A percentile compares a stretch with the other conserved stretches of the same genome.
Evolutionary conservation across 2,888 invertebrate genomes (phyloP).

Genomic region (Ochropleura leucogaster): DNA sequence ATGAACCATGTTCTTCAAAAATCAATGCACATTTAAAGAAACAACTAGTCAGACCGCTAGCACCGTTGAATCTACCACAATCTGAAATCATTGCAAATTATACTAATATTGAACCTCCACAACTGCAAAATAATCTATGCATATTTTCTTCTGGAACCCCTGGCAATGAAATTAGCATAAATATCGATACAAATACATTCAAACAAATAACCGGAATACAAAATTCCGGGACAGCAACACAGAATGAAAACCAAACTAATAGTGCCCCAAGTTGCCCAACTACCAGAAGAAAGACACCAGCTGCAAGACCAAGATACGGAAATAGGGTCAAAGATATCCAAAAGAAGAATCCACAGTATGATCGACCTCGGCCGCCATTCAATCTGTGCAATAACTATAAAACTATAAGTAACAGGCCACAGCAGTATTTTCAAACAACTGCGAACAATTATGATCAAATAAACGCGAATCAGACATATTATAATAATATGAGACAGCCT

Average conservation of each 20-base stretch:
- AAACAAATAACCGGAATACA: slow-evolving; percentile 10
- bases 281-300: slow-evolving; percentile 6
- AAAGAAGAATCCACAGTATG: slow-evolving; percentile 21
- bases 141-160: slow-evolving; percentile 65
- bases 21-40: slow-evolving; percentile 45
- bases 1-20: neutral
- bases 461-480: neutral
- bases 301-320: slow-evolving; percentile 1
- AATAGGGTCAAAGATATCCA: neutral
- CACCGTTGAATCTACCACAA: neutral
- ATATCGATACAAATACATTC: slow-evolving; percentile 50
- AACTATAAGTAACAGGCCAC: neutral
- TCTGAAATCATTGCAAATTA: neutral
- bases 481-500: slow-evolving; percentile 3
- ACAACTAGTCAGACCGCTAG: slow-evolving; percentile 26
- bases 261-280: neutral
- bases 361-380: slow-evolving; percentile 23
- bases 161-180: slow-evolving; percentile 66
- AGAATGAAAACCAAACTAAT: neutral
- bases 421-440: neutral
- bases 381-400: neutral
- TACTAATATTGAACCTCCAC: neutral
- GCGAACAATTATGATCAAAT: neutral
- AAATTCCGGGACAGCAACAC: neutral
- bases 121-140: slow-evolving; percentile 37